phyloP scores from a whole-genome alignment of 2,888 invertebrate species.

The Drosophila phalerata region DNA sequence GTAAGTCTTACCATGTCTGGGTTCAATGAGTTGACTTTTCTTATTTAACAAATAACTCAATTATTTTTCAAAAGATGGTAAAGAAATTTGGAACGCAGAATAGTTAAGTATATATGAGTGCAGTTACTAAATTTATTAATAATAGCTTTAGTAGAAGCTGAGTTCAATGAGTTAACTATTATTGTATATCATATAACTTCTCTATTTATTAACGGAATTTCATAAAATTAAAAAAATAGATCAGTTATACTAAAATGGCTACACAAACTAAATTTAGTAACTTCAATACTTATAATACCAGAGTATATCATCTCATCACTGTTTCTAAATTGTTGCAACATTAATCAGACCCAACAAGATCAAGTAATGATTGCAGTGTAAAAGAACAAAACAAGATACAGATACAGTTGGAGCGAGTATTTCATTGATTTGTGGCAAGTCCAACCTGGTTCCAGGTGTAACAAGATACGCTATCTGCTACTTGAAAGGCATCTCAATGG shows the following conservation, averaged over 20 bases:
- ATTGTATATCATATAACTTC: neutral
- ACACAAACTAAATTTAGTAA: neutral
- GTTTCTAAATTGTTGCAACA: neutral
- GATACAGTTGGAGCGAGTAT: slow-evolving; percentile 9
- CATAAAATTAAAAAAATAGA: neutral
- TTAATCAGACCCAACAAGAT: neutral
- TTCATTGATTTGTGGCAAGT: slow-evolving; percentile 44
- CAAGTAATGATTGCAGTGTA: neutral
- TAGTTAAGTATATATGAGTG: neutral
- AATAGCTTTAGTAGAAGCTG: neutral
- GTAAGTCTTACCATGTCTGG: neutral
- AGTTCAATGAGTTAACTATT: neutral
- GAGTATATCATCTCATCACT: no score
- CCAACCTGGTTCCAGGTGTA: slow-evolving; percentile 24
- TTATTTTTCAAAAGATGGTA: neutral
- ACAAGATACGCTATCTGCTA: slow-evolving; percentile 22
- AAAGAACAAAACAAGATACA: slow-evolving; percentile 28
- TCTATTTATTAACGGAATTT: neutral
- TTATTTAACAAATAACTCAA: neutral
- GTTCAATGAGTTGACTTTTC: neutral
- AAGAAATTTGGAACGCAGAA: neutral
- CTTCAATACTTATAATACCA: no score
- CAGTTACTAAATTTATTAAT: neutral
- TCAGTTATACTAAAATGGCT: neutral
- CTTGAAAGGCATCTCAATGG: slow-evolving; percentile 9